Conservation (phyloP, 2,113 vertebrate genomes). For the Dendropsophus ebraccatus region DNA sequence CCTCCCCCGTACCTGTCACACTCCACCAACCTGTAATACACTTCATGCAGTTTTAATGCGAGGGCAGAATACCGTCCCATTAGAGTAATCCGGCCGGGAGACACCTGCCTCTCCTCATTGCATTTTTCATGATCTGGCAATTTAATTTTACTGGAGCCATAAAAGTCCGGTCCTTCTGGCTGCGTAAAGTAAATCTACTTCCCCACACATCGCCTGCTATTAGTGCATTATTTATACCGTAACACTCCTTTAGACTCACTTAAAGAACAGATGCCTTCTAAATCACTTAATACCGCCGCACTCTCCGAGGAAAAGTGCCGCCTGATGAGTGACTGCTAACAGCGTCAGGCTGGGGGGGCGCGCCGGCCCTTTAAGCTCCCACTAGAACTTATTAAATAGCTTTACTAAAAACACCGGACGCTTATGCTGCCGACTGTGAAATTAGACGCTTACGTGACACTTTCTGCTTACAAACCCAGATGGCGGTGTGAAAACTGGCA, state of each 20-base stretch:
- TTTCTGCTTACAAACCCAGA: background rate
- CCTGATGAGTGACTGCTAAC: background rate
- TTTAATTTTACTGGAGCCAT: background rate
- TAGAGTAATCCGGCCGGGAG: background rate
- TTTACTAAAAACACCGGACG: constrained; percentile 18
- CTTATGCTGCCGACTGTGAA: constrained; percentile 24
- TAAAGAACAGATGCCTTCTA: constrained; percentile 22
- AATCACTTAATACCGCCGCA: constrained; percentile 32
- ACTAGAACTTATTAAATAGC: constrained; percentile 16
- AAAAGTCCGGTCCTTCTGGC: background rate
- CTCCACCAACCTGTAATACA: background rate
- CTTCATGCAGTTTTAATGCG: constrained; percentile 34
- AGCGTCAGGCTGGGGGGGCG: background rate
- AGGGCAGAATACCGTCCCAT: background rate
- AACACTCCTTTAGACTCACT: constrained; percentile 2
- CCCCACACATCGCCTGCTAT: background rate
- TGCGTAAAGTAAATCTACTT: constrained; percentile 1
- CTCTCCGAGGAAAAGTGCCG: background rate
- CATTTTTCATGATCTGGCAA: constrained; percentile 23
- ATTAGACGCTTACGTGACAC: background rate
- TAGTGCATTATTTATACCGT: constrained; percentile 47
- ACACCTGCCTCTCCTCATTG: constrained; percentile 18
- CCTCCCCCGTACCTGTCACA: constrained; percentile 49
- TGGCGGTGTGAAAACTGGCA: background rate
- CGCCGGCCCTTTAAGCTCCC: background rate